Evolutionary conservation across 2,888 invertebrate genomes (phyloP), one percentile per base, ranked within the genome.

Genomic region (Eilema caniola): DNA sequence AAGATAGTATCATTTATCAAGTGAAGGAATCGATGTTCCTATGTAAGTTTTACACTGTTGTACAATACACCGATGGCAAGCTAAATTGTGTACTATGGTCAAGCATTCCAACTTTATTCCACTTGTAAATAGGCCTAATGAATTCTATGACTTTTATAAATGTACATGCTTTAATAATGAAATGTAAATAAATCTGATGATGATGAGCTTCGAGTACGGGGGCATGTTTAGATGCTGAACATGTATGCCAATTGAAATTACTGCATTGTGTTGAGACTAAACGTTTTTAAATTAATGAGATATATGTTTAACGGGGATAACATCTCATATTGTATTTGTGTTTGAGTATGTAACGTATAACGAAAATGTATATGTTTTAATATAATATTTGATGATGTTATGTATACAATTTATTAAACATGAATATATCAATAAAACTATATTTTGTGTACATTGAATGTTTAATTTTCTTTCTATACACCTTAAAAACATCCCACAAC

Each of bases 361-460:
- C 94, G 93, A 93, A 82, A 94, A 95, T 94, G 94, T 94, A 94
- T 95, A 95, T 95, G 95, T 95, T 95, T 95, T 95, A 94, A 95
- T 95, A 94, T 94, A 95, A 94, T 94, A 94, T 94, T 95, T 94
- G 94, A 95, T 93, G 94, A 95, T 94, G 94, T 95, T 95, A 95
- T 95, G 94, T 95, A 95, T 95, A 95, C 95, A 95, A 94, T 95
- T 95, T 95, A 95, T 95, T 95, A 95, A 95, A 95, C 94, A 94
- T 95, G 94, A 90, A 94, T 95, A 95, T 95, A 95, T 95, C 95
- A 95, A 95, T 95, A 95, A 95, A 95, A 95, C 95, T 95, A 95
- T 95, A 95, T 95, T 95, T 95, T 95, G 95, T 95, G 95, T 95
- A 95, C 88, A 89, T 92, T 85, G 83, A 91, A 92, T 88, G 86